A percentile compares a stretch with the other conserved stretches of the same genome.
phyloP scores from a whole-genome alignment of 2,797 vertebrate genomes.

The Syngnathus rostellatus region DNA sequence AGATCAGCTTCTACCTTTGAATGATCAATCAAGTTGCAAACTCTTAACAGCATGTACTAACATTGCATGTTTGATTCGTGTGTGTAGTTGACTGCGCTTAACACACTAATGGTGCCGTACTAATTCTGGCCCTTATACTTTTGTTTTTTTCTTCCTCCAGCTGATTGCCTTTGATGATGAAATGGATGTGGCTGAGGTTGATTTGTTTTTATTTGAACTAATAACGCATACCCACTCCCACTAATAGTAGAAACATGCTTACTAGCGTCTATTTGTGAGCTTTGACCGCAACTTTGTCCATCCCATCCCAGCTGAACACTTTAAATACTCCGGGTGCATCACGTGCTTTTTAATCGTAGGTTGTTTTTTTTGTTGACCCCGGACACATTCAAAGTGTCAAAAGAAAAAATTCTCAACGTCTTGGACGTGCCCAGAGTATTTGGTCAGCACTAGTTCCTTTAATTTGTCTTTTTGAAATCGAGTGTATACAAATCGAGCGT shows the following conservation, averaged over 20 bases:
- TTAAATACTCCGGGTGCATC: neutral
- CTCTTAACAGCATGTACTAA: slow-evolving; percentile 1
- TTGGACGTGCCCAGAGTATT: neutral
- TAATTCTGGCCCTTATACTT: slow-evolving; percentile 72
- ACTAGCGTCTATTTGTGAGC: slow-evolving; percentile 35
- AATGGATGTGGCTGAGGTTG: slow-evolving; percentile 97
- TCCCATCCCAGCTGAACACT: slow-evolving; percentile 10
- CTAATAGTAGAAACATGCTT: slow-evolving; percentile 39
- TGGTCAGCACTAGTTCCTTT: neutral
- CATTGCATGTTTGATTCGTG: slow-evolving; percentile 4
- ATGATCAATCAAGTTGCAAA: neutral
- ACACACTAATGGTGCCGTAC: slow-evolving; percentile 55
- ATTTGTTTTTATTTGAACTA: slow-evolving; percentile 47
- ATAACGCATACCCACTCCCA: slow-evolving; percentile 19
- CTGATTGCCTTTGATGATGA: slow-evolving; percentile 95
- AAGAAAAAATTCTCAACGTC: neutral
- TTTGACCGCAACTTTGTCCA: slow-evolving; percentile 28
- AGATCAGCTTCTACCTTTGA: neutral
- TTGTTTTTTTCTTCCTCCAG: slow-evolving; percentile 70
- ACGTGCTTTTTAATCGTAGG: no score
- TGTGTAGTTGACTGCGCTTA: slow-evolving; percentile 17
- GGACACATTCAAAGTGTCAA: neutral
- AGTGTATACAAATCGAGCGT: no score
- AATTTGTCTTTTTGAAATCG: neutral
- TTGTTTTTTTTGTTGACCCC: neutral